A percentile compares a stretch with the other conserved stretches of the same genome.
phyloP scores from a whole-genome alignment of 2,888 invertebrate species.

The Polyommatus iphigenia region DNA sequence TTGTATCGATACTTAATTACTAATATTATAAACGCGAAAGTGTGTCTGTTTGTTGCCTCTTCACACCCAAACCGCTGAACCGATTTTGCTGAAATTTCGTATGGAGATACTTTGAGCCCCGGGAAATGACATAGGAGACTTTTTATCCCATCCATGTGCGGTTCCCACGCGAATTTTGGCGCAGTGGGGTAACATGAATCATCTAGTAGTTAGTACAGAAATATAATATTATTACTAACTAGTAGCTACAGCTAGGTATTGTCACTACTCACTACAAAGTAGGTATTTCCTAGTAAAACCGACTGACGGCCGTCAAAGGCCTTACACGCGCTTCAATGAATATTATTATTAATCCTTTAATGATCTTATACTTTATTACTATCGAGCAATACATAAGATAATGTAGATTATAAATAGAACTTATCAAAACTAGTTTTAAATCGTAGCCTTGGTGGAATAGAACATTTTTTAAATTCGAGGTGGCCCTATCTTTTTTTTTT shows the following conservation, averaged over 20 bases:
- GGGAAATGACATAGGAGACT: no score
- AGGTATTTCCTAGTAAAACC: conserved; percentile 5
- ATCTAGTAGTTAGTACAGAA: background rate
- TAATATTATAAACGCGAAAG: no score
- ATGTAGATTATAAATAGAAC: background rate
- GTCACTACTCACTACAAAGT: background rate
- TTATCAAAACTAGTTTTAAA: background rate
- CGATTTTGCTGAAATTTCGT: no score
- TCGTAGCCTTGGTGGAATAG: background rate
- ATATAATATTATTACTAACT: background rate
- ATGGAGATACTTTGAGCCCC: no score
- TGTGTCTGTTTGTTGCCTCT: no score
- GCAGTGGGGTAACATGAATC: no score
- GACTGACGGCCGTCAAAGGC: background rate
- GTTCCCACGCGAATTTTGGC: no score
- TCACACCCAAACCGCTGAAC: no score
- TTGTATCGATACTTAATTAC: background rate
- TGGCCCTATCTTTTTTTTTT: background rate
- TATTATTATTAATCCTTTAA: background rate
- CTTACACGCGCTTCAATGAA: background rate
- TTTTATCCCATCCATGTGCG: no score
- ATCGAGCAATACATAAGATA: background rate
- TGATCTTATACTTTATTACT: background rate
- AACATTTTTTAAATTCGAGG: background rate
- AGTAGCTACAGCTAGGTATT: background rate